A percentile compares a stretch with the other conserved stretches of the same genome.
Evolutionary conservation across 2,113 vertebrate species (phyloP).

Genomic region (Speoplatyrhinus poulsoni): DNA sequence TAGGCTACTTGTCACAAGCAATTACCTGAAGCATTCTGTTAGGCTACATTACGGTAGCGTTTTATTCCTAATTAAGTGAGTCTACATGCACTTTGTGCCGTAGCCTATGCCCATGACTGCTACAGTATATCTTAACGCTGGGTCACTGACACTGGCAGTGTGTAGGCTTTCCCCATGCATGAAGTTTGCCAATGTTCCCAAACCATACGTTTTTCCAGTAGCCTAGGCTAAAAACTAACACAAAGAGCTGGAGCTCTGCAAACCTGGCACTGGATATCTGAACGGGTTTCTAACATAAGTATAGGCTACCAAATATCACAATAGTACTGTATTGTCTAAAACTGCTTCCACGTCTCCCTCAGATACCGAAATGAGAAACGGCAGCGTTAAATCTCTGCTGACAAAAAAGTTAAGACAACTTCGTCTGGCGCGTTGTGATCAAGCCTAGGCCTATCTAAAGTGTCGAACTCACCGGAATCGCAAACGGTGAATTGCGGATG

Average conservation of each 20-base stretch:
- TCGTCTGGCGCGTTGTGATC: not conserved
- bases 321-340: no score
- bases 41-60: no score
- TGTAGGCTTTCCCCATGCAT: not conserved
- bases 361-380: slow-evolving; percentile 11
- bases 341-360: slow-evolving; percentile 41
- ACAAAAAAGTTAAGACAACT: slow-evolving; percentile 15
- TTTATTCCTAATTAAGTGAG: no score
- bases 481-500: not conserved
- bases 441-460: not conserved
- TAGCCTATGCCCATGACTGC: no score
- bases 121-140: no score
- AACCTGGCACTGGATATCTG: no score
- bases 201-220: not conserved
- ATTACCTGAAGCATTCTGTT: slow-evolving; percentile 3
- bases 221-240: not conserved
- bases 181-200: not conserved
- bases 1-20: slow-evolving; percentile 15
- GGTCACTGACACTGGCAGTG: not conserved
- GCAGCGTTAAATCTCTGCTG: slow-evolving; percentile 3
- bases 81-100: no score
- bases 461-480: not conserved
- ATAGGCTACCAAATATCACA: no score
- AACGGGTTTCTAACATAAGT: no score
- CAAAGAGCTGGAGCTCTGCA: not conserved